Evolutionary conservation across 53 echinoderm and acorn worm genomes (phyloP).

Genomic region (Stichopus horrens): DNA sequence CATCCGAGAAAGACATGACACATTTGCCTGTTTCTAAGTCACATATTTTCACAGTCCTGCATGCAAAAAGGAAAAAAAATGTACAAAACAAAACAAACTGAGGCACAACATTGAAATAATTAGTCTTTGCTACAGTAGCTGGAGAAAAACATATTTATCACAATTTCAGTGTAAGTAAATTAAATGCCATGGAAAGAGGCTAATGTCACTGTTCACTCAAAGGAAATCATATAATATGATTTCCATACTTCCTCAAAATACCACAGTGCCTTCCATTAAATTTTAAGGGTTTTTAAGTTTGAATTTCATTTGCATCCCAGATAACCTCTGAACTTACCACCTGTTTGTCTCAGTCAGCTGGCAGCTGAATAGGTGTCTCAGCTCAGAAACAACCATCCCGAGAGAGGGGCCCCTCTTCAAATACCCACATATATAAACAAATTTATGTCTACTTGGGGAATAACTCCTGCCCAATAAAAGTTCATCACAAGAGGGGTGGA

Average conservation of each 20-base stretch:
- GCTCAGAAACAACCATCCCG: conserved; percentile 45
- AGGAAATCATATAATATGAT: neutral
- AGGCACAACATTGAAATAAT: too few species aligned
- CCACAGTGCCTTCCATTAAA: neutral
- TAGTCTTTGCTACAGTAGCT: too few species aligned
- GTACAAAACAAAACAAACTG: neutral
- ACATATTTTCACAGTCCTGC: conserved; percentile 71
- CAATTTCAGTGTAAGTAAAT: too few species aligned
- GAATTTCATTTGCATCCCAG: conserved; percentile 27
- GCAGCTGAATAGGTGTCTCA: conserved; percentile 42
- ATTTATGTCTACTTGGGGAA: conserved; percentile 42
- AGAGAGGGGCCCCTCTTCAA: conserved; percentile 15
- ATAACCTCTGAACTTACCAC: conserved; percentile 31
- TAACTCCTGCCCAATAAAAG: conserved; percentile 25
- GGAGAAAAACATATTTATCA: too few species aligned
- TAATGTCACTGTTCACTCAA: neutral
- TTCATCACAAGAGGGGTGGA: conserved; percentile 29
- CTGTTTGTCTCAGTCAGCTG: conserved; percentile 40
- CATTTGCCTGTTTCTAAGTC: conserved; percentile 73
- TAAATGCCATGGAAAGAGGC: too few species aligned
- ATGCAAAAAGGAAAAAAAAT: neutral
- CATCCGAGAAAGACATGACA: conserved; percentile 61
- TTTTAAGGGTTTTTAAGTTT: neutral
- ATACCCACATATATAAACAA: conserved; percentile 48
- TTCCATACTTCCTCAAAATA: neutral